These are phyloP conservation scores for Limanda limanda DNA, from an alignment of 2,113 vertebrate species.

Conservation along the genomic window DNA sequence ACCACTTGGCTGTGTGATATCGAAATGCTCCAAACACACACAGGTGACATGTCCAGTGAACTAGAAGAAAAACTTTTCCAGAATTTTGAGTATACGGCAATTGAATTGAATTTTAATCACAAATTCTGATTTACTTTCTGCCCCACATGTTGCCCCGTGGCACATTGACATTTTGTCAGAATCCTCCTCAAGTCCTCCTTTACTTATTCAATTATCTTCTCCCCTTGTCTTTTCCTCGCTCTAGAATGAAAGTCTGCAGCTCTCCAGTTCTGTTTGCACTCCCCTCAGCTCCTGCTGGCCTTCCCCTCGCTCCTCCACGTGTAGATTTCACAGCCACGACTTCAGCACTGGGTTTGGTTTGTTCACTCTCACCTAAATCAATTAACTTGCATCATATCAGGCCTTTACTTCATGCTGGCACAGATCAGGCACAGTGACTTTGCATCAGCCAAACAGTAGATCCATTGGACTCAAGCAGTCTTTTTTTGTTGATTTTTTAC, in stretches of 20 bases:
- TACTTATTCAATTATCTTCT: neutral
- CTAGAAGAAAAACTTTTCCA: too few relatives aligned
- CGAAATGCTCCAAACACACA: too few relatives aligned
- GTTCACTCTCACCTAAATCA: slow-evolving; percentile 36
- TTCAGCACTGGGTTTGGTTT: neutral
- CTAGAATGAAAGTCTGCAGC: neutral
- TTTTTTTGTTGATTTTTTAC: slow-evolving; percentile 13
- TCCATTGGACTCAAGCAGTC: slow-evolving; percentile 30
- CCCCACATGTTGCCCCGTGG: too few relatives aligned
- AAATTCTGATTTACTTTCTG: too few relatives aligned
- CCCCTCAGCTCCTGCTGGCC: neutral
- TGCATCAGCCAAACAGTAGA: slow-evolving; percentile 41
- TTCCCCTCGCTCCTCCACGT: neutral
- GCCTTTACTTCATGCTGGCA: slow-evolving; percentile 47
- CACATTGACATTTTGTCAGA: too few relatives aligned
- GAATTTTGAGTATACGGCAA: too few relatives aligned
- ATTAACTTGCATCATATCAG: slow-evolving; percentile 44
- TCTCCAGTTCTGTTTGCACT: neutral
- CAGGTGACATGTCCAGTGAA: too few relatives aligned
- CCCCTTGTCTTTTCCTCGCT: neutral
- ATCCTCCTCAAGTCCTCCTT: too few relatives aligned
- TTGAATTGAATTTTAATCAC: too few relatives aligned
- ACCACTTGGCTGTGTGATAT: too few relatives aligned
- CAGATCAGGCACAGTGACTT: slow-evolving; percentile 42
- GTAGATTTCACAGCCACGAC: slow-evolving; percentile 10